Evolutionary conservation across 2,797 vertebrate genomes (phyloP).

Genomic region (Sebastiscus tertius): DNA sequence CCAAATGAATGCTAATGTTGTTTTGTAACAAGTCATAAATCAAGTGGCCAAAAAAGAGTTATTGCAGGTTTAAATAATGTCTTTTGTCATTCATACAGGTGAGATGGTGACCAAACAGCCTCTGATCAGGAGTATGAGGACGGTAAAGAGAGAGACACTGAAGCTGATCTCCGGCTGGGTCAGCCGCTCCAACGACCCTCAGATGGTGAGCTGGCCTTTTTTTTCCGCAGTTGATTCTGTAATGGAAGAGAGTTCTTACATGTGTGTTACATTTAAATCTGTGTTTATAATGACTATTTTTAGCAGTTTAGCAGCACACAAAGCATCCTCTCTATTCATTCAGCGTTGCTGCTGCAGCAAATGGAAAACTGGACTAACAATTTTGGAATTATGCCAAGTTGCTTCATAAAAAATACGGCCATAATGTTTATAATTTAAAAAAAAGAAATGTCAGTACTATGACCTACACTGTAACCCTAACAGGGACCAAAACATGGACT

Average conservation of each 20-base stretch:
- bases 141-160: conserved; percentile 96
- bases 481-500: neutral
- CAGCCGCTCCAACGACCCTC: conserved; percentile 95
- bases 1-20: no score
- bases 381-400: neutral
- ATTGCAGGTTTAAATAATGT: neutral
- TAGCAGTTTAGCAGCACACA: neutral
- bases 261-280: neutral
- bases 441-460: neutral
- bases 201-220: conserved; percentile 88
- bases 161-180: conserved; percentile 98
- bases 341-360: neutral
- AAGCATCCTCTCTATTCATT: neutral
- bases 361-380: neutral
- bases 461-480: neutral
- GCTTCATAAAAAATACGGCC: neutral
- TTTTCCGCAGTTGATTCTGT: neutral
- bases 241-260: neutral
- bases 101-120: conserved; percentile 99
- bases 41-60: no score
- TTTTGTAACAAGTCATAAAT: neutral
- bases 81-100: conserved; percentile 74
- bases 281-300: neutral
- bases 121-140: conserved; percentile 96
- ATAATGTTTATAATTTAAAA: neutral